A percentile compares a stretch with the other conserved stretches of the same genome.
Conservation (phyloP, 1,140 invertebrate genomes). For the Neoseiulus cucumeris region DNA sequence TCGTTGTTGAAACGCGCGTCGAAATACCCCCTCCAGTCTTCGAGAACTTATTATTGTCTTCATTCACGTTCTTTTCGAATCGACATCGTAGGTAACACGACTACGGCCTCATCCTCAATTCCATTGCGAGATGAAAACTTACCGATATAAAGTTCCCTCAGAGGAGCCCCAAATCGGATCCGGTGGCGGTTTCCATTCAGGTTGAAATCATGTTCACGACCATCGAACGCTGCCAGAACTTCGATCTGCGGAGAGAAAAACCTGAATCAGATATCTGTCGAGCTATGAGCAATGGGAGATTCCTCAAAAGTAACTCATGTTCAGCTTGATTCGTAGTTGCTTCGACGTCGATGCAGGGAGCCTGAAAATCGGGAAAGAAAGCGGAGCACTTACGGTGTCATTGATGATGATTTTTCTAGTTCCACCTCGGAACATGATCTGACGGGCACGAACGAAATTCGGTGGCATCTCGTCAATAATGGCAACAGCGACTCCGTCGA, state of each 20-base stretch:
- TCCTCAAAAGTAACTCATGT: no score
- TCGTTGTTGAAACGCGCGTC: no score
- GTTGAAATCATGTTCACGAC: background rate
- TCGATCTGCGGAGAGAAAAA: background rate
- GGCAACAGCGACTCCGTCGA: background rate
- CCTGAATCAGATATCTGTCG: no score
- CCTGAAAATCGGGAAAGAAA: background rate
- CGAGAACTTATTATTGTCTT: no score
- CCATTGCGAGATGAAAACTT: background rate
- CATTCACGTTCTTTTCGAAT: no score
- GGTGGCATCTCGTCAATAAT: background rate
- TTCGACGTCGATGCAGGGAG: no score
- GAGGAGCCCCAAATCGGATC: background rate
- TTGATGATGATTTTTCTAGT: slow-evolving; percentile 2
- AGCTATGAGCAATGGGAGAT: no score
- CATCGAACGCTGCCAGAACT: background rate
- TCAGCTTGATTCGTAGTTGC: no score
- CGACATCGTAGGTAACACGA: no score
- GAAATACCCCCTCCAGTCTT: no score
- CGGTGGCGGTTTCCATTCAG: background rate
- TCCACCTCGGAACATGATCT: background rate
- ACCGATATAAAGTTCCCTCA: slow-evolving; percentile 1
- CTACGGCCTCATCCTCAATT: no score
- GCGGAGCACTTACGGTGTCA: background rate
- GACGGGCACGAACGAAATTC: slow-evolving; percentile 3